Percentiles rank a stretch among this genome's conserved stretches.
Conservation (phyloP, 2,797 vertebrate species). For the Schizopygopsis malacanthus region DNA sequence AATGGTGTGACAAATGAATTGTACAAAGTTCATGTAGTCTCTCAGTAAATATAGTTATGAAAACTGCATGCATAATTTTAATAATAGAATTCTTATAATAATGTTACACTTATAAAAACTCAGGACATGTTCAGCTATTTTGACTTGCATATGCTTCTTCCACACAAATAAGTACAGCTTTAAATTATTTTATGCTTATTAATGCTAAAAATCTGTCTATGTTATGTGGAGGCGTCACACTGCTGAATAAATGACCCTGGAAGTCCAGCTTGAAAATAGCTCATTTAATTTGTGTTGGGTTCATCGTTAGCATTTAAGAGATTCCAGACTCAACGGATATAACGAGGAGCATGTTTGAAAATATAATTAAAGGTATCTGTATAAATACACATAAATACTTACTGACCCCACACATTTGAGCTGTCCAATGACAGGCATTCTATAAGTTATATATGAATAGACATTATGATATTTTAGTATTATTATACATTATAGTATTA, state of each 20-base stretch:
- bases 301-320: not conserved
- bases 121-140: not conserved
- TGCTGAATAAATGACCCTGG: not conserved
- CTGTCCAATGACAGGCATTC: not conserved
- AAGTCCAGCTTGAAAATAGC: not conserved
- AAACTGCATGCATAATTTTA: not conserved
- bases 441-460: not conserved
- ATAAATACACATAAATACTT: not conserved
- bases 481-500: too few relatives aligned
- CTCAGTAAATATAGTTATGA: not conserved
- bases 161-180: not conserved
- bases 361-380: not conserved
- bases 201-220: not conserved
- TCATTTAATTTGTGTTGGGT: not conserved
- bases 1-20: not conserved
- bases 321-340: not conserved
- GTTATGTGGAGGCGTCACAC: not conserved
- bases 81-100: not conserved
- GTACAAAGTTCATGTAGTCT: too few relatives aligned
- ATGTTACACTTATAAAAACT: not conserved
- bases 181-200: slow-evolving; percentile 23
- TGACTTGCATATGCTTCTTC: not conserved
- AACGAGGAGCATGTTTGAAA: not conserved
- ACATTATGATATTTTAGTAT: not conserved
- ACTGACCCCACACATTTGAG: not conserved